A percentile compares a stretch with the other conserved stretches of the same genome.
These are phyloP conservation scores for Corythaixoides concolor DNA, from an alignment of 2,113 vertebrate species.

Conservation along the genomic window DNA sequence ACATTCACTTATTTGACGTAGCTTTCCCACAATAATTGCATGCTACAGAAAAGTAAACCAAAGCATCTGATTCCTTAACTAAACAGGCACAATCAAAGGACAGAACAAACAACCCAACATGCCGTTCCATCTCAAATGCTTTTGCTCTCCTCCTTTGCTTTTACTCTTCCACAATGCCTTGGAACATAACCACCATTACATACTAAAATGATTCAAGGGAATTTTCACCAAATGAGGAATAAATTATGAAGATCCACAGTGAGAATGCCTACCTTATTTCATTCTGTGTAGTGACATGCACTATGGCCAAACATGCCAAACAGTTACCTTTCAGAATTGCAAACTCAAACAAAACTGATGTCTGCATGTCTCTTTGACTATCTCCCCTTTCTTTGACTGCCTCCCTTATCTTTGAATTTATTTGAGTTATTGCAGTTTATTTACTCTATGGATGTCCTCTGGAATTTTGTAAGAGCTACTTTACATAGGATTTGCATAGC, in stretches of 20 bases:
- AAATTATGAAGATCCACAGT: not conserved
- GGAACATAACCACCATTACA: not conserved
- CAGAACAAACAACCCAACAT: constrained; percentile 16
- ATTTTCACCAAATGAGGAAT: constrained; percentile 5
- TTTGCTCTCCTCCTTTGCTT: constrained; percentile 17
- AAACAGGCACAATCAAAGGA: constrained; percentile 34
- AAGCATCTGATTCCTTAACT: constrained; percentile 40
- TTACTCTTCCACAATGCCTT: not conserved
- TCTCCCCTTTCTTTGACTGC: not conserved
- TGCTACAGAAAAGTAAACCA: constrained; percentile 12
- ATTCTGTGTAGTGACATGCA: not conserved
- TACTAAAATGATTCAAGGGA: constrained; percentile 1
- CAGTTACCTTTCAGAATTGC: not conserved
- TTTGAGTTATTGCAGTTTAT: not conserved
- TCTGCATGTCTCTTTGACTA: not conserved
- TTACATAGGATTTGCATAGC: not conserved
- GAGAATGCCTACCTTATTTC: not conserved
- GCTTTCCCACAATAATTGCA: constrained; percentile 40
- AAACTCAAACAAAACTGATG: not conserved
- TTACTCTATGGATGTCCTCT: not conserved
- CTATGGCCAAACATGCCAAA: not conserved
- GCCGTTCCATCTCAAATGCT: constrained; percentile 22
- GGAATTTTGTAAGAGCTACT: not conserved
- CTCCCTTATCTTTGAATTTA: not conserved
- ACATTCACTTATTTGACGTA: constrained; percentile 7